Conservation (phyloP, 2,797 vertebrate species). For the Pygocentrus nattereri region DNA sequence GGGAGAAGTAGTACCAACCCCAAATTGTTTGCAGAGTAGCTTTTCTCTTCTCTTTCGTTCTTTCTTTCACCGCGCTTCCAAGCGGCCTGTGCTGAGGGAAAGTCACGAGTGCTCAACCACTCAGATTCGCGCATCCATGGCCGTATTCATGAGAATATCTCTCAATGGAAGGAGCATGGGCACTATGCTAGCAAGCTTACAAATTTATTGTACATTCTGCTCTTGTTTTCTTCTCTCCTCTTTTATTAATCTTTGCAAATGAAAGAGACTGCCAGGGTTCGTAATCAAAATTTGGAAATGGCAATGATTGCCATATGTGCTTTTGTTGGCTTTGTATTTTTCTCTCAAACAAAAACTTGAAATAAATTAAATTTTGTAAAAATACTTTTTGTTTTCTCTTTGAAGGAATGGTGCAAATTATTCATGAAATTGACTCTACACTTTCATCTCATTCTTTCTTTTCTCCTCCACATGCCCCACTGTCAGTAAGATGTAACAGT, state of each 20-base stretch:
- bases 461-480: not conserved
- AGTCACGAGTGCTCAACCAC: slow-evolving; percentile 58
- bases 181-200: not conserved
- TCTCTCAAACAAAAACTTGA: not conserved
- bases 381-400: no score
- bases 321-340: not conserved
- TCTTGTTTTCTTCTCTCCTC: not conserved
- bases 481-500: not conserved
- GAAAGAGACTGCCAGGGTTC: not conserved
- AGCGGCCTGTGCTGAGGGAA: slow-evolving; percentile 38
- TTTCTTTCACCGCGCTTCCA: slow-evolving; percentile 17
- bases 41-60: slow-evolving; percentile 66
- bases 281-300: not conserved
- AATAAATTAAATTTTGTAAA: no score
- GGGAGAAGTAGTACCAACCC: slow-evolving; percentile 81
- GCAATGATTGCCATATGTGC: not conserved
- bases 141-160: slow-evolving; percentile 12
- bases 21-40: slow-evolving; percentile 87
- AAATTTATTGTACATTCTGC: not conserved
- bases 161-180: slow-evolving; percentile 3
- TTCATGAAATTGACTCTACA: no score
- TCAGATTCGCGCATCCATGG: slow-evolving; percentile 31
- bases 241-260: not conserved
- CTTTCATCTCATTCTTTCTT: no score
- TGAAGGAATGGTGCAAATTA: no score